phyloP scores from a whole-genome alignment of 2,797 vertebrate genomes.

The Saxicola maurus region DNA sequence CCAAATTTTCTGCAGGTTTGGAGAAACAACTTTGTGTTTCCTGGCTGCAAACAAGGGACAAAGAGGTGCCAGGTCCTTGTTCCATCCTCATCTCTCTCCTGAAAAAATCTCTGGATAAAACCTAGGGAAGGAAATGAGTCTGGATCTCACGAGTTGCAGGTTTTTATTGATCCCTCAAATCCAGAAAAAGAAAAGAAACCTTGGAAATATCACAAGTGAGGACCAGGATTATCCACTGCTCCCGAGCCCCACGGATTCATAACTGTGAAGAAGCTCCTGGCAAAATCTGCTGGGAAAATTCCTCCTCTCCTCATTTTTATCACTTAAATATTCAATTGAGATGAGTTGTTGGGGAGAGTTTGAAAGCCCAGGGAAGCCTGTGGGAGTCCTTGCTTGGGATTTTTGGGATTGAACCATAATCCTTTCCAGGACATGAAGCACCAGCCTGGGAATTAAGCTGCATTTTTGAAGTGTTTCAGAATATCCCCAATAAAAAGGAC shows the following conservation, averaged over 20 bases:
- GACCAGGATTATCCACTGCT: background rate
- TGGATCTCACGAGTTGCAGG: fast-evolving
- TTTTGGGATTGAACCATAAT: background rate
- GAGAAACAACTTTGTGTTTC: fast-evolving
- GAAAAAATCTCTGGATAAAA: background rate
- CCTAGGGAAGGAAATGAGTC: background rate
- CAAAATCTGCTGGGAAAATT: background rate
- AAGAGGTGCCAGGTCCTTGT: fast-evolving
- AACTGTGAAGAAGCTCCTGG: background rate
- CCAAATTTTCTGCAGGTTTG: background rate
- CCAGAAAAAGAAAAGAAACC: background rate
- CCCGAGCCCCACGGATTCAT: background rate
- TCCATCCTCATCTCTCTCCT: background rate
- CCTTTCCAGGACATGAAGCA: background rate
- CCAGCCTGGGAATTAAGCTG: background rate
- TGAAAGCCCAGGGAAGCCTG: background rate
- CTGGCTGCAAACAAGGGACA: background rate
- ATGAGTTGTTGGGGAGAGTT: background rate
- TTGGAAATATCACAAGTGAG: fast-evolving
- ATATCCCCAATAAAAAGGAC: constrained; percentile 9
- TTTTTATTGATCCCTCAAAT: background rate
- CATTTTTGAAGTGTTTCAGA: background rate
- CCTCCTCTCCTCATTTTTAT: background rate
- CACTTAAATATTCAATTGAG: background rate
- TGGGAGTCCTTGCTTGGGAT: background rate